These are phyloP conservation scores for Proales similis DNA, from an alignment of 1,140 invertebrate genomes.

Conservation along the genomic window DNA sequence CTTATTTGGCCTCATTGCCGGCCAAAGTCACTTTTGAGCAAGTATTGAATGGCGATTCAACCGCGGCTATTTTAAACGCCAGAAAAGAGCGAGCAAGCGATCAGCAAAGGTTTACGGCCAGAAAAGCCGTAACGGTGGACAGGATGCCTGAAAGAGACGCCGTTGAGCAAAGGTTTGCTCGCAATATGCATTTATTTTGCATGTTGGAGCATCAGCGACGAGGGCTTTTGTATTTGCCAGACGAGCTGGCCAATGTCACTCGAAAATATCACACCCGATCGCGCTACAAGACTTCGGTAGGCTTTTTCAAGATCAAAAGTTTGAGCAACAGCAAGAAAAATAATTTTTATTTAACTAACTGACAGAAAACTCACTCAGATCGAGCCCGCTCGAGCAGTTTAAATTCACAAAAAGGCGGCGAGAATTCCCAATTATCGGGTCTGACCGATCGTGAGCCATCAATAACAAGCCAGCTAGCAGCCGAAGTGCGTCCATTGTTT, in stretches of 20 bases:
- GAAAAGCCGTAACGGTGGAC: too few species aligned
- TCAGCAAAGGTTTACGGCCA: too few species aligned
- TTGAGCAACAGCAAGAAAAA: not conserved
- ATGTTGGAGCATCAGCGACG: conserved; percentile 24
- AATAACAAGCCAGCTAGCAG: too few species aligned
- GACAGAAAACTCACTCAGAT: not conserved
- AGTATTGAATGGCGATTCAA: too few species aligned
- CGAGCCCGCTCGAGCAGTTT: too few species aligned
- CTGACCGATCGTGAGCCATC: too few species aligned
- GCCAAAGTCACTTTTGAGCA: not conserved
- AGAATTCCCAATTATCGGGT: too few species aligned
- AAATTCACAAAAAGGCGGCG: too few species aligned
- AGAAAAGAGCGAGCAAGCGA: too few species aligned
- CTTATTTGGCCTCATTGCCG: conserved; percentile 13
- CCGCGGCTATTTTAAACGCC: too few species aligned
- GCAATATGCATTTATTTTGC: conserved; percentile 32
- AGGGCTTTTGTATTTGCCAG: conserved; percentile 3
- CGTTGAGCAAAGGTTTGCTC: not conserved
- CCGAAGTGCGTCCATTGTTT: too few species aligned
- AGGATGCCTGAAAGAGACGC: not conserved
- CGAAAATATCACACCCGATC: conserved; percentile 10
- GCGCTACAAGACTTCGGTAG: not conserved
- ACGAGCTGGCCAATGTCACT: conserved; percentile 12
- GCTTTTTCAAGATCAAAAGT: not conserved
- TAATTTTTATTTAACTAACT: not conserved